A percentile compares a stretch with the other conserved stretches of the same genome.
phyloP scores from a whole-genome alignment of 2,888 invertebrate genomes.

The Meta bourneti region DNA sequence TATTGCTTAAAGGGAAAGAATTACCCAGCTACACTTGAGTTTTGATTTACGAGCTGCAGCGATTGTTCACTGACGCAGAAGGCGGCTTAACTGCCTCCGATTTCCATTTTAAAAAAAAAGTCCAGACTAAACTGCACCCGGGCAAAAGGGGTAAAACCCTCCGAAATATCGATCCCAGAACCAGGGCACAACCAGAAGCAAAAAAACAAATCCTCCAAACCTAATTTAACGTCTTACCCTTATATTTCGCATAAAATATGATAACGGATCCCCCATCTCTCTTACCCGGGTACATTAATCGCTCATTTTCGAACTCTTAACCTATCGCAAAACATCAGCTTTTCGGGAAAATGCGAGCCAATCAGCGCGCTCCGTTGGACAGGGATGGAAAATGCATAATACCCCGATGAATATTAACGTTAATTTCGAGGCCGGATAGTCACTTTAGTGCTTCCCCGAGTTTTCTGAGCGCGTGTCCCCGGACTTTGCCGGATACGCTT shows the following conservation, averaged over 20 bases:
- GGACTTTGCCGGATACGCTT: constrained; percentile 65
- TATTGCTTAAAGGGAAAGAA: no score
- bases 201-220: constrained; percentile 25
- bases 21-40: no score
- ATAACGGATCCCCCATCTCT: background rate
- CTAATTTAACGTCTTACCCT: constrained; percentile 57
- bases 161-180: no score
- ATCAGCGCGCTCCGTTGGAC: constrained; percentile 66
- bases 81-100: no score
- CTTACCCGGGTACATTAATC: constrained; percentile 35
- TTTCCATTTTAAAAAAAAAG: no score
- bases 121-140: no score
- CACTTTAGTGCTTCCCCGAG: constrained; percentile 28
- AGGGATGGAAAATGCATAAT: constrained; percentile 34
- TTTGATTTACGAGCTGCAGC: no score
- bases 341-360: constrained; percentile 22
- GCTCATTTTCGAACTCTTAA: constrained; percentile 43
- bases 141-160: no score
- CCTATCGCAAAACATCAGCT: constrained; percentile 64
- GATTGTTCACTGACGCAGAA: no score
- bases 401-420: constrained; percentile 68
- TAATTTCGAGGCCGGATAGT: constrained; percentile 64
- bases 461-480: background rate
- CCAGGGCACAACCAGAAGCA: background rate
- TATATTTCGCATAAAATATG: constrained; percentile 37